Evolutionary conservation across 2,113 vertebrate species (phyloP).

Genomic region (Nyctibius bracteatus): DNA sequence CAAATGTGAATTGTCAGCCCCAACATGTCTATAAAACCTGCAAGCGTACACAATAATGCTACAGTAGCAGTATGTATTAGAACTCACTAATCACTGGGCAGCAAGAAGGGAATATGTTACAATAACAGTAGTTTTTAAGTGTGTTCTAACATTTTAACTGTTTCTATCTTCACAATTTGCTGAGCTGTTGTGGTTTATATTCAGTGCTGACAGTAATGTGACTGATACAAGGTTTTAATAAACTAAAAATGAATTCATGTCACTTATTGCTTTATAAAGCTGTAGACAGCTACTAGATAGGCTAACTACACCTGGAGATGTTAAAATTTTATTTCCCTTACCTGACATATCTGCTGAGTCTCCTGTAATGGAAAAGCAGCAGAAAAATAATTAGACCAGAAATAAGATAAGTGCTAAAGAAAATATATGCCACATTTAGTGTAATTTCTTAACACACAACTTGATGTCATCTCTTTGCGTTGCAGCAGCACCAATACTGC

Average conservation of each 20-base stretch:
- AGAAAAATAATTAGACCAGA: slow-evolving; percentile 71
- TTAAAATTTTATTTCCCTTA: slow-evolving; percentile 75
- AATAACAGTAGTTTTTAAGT: background rate
- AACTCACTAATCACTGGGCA: slow-evolving; percentile 1
- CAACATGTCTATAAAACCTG: background rate
- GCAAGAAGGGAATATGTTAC: background rate
- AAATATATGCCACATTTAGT: slow-evolving; percentile 51
- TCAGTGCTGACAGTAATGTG: slow-evolving; percentile 16
- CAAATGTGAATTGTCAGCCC: slow-evolving; percentile 29
- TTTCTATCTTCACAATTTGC: background rate
- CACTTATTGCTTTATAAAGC: slow-evolving; percentile 20
- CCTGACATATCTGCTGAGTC: slow-evolving; percentile 98
- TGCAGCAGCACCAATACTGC: background rate
- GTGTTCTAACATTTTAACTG: background rate
- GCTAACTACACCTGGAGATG: slow-evolving; percentile 56
- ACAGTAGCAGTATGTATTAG: background rate
- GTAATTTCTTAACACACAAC: slow-evolving; percentile 27
- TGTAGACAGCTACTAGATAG: background rate
- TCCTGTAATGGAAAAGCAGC: slow-evolving; percentile 83
- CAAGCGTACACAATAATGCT: background rate
- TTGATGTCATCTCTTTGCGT: slow-evolving; percentile 8
- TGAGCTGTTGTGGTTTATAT: background rate
- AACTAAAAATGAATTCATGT: slow-evolving; percentile 1
- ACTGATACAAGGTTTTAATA: slow-evolving; percentile 2
- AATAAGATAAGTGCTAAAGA: slow-evolving; percentile 43